These are phyloP conservation scores for Athetis lepigone DNA, from an alignment of 2,888 invertebrate species.

Conservation along the genomic window DNA sequence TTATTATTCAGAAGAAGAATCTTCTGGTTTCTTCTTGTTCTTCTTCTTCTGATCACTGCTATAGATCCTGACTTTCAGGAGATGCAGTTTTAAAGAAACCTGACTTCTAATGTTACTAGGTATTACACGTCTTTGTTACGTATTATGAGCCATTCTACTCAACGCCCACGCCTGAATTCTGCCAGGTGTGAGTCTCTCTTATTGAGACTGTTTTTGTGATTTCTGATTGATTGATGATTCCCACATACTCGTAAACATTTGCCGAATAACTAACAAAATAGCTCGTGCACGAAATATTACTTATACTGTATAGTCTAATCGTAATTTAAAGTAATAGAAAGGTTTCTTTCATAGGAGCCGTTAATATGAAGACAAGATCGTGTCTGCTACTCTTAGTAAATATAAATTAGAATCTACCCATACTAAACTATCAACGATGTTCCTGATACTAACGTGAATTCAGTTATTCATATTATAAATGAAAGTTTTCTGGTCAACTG, in stretches of 20 bases:
- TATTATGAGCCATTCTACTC: constrained; percentile 31
- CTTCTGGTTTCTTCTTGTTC: too few relatives aligned
- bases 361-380: too few relatives aligned
- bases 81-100: background rate
- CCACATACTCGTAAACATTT: background rate
- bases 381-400: background rate
- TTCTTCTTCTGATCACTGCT: too few relatives aligned
- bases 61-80: too few relatives aligned
- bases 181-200: constrained; percentile 10
- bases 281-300: too few relatives aligned
- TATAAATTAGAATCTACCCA: too few relatives aligned
- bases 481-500: too few relatives aligned
- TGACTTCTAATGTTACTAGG: constrained; percentile 45
- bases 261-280: too few relatives aligned
- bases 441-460: background rate
- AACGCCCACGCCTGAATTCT: constrained; percentile 43
- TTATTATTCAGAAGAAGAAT: too few relatives aligned
- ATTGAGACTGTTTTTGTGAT: constrained; percentile 16
- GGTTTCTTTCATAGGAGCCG: too few relatives aligned
- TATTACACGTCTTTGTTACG: constrained; percentile 53
- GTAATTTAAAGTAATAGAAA: too few relatives aligned
- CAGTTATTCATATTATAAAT: background rate
- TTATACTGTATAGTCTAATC: too few relatives aligned
- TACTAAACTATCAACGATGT: background rate
- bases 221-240: constrained; percentile 11